Conservation (phyloP, 2,113 vertebrate species). For the Lepus americanus region DNA sequence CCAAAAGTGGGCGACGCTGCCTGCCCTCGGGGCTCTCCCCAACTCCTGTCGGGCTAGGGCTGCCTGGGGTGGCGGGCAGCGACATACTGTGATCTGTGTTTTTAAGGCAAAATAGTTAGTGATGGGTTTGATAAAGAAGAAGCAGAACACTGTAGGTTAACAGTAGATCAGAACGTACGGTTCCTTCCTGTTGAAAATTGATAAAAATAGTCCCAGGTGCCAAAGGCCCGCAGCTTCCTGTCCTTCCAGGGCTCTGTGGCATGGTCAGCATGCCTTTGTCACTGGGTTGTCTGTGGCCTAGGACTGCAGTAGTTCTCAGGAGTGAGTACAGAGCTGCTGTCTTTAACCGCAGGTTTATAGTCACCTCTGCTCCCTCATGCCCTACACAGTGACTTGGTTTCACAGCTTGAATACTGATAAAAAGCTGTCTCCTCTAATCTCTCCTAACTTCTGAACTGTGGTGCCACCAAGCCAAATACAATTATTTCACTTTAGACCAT, state of each 20-base stretch:
- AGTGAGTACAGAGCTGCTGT: background rate
- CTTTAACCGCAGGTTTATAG: background rate
- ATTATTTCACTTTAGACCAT: background rate
- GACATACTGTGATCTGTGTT: background rate
- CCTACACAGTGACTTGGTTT: background rate
- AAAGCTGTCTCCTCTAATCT: background rate
- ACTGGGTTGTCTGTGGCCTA: background rate
- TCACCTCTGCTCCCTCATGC: background rate
- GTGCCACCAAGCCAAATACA: background rate
- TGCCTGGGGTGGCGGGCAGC: background rate
- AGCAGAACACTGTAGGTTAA: background rate
- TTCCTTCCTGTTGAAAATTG: background rate
- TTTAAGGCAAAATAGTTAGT: background rate
- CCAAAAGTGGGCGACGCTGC: conserved; percentile 91
- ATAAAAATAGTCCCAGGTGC: background rate
- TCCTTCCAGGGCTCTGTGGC: too few species aligned
- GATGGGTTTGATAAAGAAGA: background rate
- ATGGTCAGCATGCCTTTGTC: background rate
- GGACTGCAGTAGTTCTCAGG: background rate
- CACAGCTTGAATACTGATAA: background rate
- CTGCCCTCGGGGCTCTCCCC: too few species aligned
- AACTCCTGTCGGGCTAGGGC: background rate
- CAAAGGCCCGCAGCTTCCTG: background rate
- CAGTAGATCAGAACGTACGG: background rate
- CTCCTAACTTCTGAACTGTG: background rate